Percentiles rank a stretch among this genome's conserved stretches.
Conservation (phyloP, 2,113 vertebrate genomes). For the Percopsis transmontana region DNA sequence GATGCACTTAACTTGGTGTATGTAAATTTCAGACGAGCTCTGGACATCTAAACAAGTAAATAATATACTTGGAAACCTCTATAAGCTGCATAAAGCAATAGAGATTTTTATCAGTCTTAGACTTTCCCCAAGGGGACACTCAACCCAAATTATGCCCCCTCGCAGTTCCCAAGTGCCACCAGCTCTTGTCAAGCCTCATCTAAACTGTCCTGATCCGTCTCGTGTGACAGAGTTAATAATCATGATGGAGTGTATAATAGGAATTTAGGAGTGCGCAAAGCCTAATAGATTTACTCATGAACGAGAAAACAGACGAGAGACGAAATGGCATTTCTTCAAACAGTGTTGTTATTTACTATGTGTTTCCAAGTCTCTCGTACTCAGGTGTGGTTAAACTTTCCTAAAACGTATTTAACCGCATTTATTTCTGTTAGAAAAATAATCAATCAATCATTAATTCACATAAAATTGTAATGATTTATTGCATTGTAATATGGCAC, state of each 20-base stretch:
- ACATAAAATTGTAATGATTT: too few species aligned
- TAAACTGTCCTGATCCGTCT: slow-evolving; percentile 66
- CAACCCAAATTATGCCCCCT: slow-evolving; percentile 39
- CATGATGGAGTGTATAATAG: slow-evolving; percentile 45
- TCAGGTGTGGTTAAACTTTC: too few species aligned
- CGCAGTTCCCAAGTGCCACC: not conserved
- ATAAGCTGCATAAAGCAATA: slow-evolving; percentile 37
- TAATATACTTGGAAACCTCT: slow-evolving; percentile 57
- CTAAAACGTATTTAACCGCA: not conserved
- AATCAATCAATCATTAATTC: too few species aligned
- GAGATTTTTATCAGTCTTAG: slow-evolving; percentile 49
- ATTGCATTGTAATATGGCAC: too few species aligned
- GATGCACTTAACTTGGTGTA: not conserved
- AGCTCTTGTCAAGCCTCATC: slow-evolving; percentile 54
- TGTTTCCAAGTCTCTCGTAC: too few species aligned
- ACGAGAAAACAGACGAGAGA: slow-evolving; percentile 72
- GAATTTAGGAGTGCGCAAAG: slow-evolving; percentile 47
- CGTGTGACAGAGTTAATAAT: slow-evolving; percentile 74
- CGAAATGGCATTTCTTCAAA: too few species aligned
- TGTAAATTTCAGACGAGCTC: not conserved
- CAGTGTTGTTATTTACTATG: slow-evolving; percentile 35
- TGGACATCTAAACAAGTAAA: slow-evolving; percentile 37
- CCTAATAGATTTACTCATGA: slow-evolving; percentile 72
- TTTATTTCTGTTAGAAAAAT: too few species aligned
- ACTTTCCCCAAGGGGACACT: slow-evolving; percentile 67